Base-by-base conservation (phyloP, 2,113 vertebrate species). In the Zosterops japonicus region DNA sequence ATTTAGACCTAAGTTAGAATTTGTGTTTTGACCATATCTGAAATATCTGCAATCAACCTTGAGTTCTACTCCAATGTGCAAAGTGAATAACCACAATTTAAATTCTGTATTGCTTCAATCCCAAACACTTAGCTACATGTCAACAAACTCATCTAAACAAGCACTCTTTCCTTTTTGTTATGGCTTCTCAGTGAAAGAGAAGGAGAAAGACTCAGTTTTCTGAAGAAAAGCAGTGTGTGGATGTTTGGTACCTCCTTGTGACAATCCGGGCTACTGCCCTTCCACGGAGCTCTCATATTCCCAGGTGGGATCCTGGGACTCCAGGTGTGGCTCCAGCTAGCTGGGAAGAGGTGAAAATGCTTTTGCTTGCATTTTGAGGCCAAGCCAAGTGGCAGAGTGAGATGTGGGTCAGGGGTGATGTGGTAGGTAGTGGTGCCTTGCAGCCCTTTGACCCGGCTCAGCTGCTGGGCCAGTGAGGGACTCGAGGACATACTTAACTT, bases 41-140 rank as follows among this genome's bases (percentile, higher is more conserved):
- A 92, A 89, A 91, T 14, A 11, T 19, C 36, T 82, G 20, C 61
- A 87, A 19, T 35, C 57, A 92, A 44, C 41, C 85, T 87, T 68
- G 35, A 70, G 3, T 53, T 75, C 41, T 64, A 29, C 35, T 77
- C 33, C 60, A 69, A 46, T 20, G 16, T 33, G 8, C 20, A 16
- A 87, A 93, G 13, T 23, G 46, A 79, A 70, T 71, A 83, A 70
- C 8, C 47, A 42, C 23, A 91, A 63, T 91, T 87, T 68, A 70
- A 42, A 72, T 33, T 49, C 64, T 55, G 3, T 41, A 41, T 56
- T 80, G 21, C 42, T 68, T 85, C 56, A 56, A 35, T 63, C 59
- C 57, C 55, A 85, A 60, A 42, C 53, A 63, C 19, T 90, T 89
- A 44, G 20, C 49, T 87, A 22, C 6, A 14, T 70, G n/a, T 35